Conservation (phyloP, 2,113 vertebrate species). For the Anhinga anhinga region DNA sequence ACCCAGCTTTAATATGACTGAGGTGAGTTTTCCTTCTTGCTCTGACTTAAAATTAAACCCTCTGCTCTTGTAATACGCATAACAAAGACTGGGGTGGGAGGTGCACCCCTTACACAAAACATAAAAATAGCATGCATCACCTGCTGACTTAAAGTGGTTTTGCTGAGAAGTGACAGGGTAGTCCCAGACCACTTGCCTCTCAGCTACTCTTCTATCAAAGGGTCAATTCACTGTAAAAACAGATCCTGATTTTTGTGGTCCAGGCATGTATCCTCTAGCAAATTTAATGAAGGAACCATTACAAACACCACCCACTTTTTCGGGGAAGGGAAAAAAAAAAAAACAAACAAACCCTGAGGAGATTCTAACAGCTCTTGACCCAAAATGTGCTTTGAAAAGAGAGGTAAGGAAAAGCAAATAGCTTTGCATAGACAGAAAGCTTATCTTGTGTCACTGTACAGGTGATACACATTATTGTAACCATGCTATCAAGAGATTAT, state of each 20-base stretch:
- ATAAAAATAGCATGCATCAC: not conserved
- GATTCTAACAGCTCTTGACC: not conserved
- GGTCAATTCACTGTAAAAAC: not conserved
- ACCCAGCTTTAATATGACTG: not conserved
- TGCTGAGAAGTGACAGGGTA: not conserved
- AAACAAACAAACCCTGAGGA: no score
- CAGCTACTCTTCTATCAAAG: not conserved
- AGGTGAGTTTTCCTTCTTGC: not conserved
- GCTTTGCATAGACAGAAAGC: not conserved
- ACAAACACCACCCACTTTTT: not conserved
- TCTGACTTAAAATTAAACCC: not conserved
- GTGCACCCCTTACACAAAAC: not conserved
- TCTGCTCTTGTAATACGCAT: not conserved
- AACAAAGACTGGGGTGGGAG: not conserved
- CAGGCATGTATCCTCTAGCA: accelerated
- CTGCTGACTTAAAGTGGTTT: accelerated
- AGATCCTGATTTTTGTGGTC: not conserved
- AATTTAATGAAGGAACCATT: not conserved
- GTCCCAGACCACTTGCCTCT: not conserved
- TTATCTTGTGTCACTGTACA: not conserved
- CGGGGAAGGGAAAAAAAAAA: not conserved
- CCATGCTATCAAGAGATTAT: not conserved
- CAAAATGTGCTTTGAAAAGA: not conserved
- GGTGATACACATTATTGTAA: not conserved
- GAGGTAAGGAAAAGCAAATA: not conserved